phyloP scores from a whole-genome alignment of 2,113 vertebrate genomes.

The Axis porcinus region DNA sequence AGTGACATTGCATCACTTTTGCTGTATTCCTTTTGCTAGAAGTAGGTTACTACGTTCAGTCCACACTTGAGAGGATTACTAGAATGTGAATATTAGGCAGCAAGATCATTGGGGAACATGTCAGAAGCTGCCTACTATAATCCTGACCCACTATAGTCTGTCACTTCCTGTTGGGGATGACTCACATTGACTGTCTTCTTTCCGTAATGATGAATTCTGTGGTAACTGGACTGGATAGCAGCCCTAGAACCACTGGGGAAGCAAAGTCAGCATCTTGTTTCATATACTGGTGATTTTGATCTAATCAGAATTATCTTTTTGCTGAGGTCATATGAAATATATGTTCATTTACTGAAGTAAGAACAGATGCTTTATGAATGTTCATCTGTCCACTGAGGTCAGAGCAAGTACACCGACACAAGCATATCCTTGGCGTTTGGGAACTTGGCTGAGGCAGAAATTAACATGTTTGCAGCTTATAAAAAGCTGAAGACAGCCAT shows the following conservation, averaged over 20 bases:
- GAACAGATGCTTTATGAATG: background rate
- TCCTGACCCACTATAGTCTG: background rate
- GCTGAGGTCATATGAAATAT: background rate
- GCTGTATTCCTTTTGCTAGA: background rate
- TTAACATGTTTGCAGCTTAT: too few species aligned
- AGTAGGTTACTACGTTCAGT: background rate
- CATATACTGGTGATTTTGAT: background rate
- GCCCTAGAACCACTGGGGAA: background rate
- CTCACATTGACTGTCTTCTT: background rate
- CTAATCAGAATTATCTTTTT: background rate
- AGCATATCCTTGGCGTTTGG: too few species aligned
- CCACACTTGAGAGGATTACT: background rate
- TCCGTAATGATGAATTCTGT: background rate
- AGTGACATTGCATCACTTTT: background rate
- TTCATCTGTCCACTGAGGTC: background rate
- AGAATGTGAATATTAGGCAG: background rate
- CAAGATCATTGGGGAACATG: background rate
- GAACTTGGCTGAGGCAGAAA: too few species aligned
- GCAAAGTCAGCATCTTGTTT: background rate
- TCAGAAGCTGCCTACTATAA: background rate
- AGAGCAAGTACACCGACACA: too few species aligned
- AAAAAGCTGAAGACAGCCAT: too few species aligned
- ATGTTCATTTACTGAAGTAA: background rate
- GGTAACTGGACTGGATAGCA: background rate
- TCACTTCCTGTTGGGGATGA: background rate